Conservation (phyloP, 2,888 invertebrate species). For the Sesamia inferens region DNA sequence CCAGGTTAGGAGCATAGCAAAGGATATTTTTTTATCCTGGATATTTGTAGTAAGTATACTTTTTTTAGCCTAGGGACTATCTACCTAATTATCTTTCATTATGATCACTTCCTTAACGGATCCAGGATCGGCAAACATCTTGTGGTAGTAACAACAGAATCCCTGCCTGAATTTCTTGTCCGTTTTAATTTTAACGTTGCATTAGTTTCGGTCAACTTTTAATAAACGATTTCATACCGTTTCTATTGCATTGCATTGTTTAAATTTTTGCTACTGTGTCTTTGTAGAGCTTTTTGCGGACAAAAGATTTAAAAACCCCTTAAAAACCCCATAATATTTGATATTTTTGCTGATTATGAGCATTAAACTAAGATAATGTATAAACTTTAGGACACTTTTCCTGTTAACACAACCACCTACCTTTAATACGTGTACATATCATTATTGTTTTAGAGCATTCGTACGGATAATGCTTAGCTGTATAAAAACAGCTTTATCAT, state of each 20-base stretch:
- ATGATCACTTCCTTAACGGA: no score
- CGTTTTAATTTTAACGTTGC: neutral
- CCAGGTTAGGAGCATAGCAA: no score
- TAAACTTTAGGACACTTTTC: no score
- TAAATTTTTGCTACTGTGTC: neutral
- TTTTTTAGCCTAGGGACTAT: no score
- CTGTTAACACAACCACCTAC: neutral
- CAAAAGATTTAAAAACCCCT: no score
- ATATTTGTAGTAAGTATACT: no score
- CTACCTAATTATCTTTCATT: neutral
- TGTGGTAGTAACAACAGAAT: neutral
- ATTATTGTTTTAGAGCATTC: neutral
- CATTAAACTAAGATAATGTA: conserved; percentile 5
- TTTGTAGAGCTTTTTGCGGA: neutral
- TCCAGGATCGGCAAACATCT: no score
- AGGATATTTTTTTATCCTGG: no score
- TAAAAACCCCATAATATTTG: neutral
- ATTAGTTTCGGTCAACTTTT: conserved; percentile 3
- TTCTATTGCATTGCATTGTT: neutral
- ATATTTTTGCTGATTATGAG: neutral
- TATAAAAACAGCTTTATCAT: conserved; percentile 10
- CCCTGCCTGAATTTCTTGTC: neutral
- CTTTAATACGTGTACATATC: neutral
- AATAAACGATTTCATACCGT: conserved; percentile 1
- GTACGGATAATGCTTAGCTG: neutral